A percentile compares a stretch with the other conserved stretches of the same genome.
These are phyloP conservation scores for Suncus etruscus DNA, from an alignment of 2,113 vertebrate species.

Conservation along the genomic window DNA sequence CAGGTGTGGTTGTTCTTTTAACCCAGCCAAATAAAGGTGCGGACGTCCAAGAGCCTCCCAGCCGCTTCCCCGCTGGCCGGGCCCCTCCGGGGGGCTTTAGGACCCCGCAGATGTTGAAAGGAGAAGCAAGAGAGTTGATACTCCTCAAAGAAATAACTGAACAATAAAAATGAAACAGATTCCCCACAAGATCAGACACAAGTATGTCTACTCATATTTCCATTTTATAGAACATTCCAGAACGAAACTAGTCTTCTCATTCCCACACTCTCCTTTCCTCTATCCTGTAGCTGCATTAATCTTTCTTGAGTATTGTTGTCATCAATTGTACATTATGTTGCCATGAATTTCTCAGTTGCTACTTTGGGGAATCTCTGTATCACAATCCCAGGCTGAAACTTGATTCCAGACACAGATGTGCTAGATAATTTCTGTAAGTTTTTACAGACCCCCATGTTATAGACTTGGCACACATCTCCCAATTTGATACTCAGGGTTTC, in stretches of 20 bases:
- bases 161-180: not conserved
- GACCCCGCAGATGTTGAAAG: not conserved
- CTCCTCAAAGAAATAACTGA: not conserved
- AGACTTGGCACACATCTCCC: not conserved
- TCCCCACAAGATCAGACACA: not conserved
- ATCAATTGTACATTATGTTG: not conserved
- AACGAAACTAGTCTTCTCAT: not conserved
- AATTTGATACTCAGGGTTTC: not conserved
- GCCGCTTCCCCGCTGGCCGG: too few relatives aligned
- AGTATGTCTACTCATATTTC: not conserved
- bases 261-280: not conserved
- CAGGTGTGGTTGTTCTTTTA: too few relatives aligned
- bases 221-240: not conserved
- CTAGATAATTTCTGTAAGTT: not conserved
- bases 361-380: not conserved
- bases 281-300: not conserved
- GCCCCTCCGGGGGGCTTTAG: too few relatives aligned
- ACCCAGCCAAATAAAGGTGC: too few relatives aligned
- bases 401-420: not conserved
- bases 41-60: too few relatives aligned
- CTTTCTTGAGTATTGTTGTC: not conserved
- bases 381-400: not conserved
- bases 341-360: not conserved
- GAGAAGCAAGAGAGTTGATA: not conserved
- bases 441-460: not conserved